These are phyloP conservation scores for Heliconius nattereri DNA, from an alignment of 1,140 invertebrate species.

Conservation along the genomic window DNA sequence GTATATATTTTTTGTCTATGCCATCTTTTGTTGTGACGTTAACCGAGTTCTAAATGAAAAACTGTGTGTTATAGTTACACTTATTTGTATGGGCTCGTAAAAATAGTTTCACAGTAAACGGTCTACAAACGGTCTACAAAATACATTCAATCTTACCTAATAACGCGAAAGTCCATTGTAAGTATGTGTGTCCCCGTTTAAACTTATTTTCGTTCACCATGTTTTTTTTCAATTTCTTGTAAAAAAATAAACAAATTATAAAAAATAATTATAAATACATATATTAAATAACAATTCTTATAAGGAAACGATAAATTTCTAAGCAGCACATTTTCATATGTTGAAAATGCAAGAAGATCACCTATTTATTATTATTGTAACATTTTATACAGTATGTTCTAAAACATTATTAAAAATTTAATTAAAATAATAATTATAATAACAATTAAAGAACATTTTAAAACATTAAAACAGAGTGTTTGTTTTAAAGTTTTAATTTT, in stretches of 20 bases:
- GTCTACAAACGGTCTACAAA: too few species aligned
- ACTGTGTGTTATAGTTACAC: too few species aligned
- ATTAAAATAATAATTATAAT: too few species aligned
- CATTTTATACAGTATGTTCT: conserved; percentile 17
- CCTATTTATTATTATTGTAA: conserved; percentile 7
- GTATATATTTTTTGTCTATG: too few species aligned
- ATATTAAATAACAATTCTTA: neutral
- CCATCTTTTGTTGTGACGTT: too few species aligned
- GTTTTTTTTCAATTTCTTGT: neutral
- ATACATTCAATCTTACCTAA: conserved; percentile 28
- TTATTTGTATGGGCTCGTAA: too few species aligned
- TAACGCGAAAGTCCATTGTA: conserved; percentile 38
- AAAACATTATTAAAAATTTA: neutral
- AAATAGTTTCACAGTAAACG: too few species aligned
- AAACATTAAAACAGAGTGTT: too few species aligned
- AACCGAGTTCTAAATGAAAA: too few species aligned
- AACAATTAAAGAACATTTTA: too few species aligned
- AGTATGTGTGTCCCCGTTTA: conserved; percentile 37
- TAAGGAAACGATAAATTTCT: neutral
- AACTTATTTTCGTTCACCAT: conserved; percentile 16
- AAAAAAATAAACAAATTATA: neutral
- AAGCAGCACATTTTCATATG: neutral
- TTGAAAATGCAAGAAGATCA: neutral
- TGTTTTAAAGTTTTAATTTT: too few species aligned
- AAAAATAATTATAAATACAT: neutral